Evolutionary conservation across 2,113 vertebrate genomes (phyloP), one percentile per base, ranked within the genome.

Genomic region (Heptranchias perlo): DNA sequence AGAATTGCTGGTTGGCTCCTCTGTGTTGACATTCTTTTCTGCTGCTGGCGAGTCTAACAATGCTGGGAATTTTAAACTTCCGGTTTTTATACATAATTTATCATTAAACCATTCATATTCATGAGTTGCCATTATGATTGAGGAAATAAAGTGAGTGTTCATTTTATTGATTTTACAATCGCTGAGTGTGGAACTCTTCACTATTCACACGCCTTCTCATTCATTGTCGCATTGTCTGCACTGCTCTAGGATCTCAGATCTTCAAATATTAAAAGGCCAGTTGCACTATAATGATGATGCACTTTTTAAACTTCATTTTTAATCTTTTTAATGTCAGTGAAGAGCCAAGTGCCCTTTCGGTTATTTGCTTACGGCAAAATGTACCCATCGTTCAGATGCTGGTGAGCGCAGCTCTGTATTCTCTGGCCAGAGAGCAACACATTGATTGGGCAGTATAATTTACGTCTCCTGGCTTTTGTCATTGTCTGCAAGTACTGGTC

Each of bases 71-170:
- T 95, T 69, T 67, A 69, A 95, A 95, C 64, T 95, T 95, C 44
- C 44, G 93, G 93, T 67, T 95, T 58, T 67, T 47, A 65, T 94
- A 31, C 64, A 94, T 94, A 94, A 94, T 94, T 95, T 69, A 69
- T 65, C 44, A 95, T 69, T 13, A 47, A 49, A 47, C 25, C 52
- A 52, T 95, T 67, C 62, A 69, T 95, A 95, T 67, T 95, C 93
- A 95, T 95, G 65, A 95, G 64, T 35, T 69, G 93, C 93, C 44
- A 4, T 54, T 13, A 49, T 69, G 93, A 95, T 95, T 52, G 64
- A 95, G 93, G 64, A 95, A 95, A 49, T 49, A 67, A 95, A 95
- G 93, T 25, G 28, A 69, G 28, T 52, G 93, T 49, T 47, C 93
- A 31, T 67, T 94, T 69, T 95, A 49, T 95, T 47, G 93, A 65